Evolutionary conservation across 1,140 invertebrate genomes (phyloP), one percentile per base, ranked within the genome.

Genomic region (Trachymyrmex septentrionalis): DNA sequence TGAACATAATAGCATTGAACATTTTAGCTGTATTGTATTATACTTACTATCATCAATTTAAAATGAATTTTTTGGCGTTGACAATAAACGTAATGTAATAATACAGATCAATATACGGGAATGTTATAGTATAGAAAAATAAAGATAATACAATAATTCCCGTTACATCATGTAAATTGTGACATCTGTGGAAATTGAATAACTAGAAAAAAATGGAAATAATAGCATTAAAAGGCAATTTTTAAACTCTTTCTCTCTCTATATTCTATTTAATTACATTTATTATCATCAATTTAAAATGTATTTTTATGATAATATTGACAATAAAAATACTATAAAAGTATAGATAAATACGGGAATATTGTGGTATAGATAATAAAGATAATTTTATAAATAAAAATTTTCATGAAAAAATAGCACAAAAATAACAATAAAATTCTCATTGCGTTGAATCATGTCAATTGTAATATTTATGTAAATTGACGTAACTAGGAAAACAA

Each of bases 291-390:
- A 38, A 38, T 38, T 38, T 38, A 34, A 34, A 38, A 38, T 38
- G 9, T 3, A 44, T 44, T 76, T 82, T 82, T 75, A 87, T 44
- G 71, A 21, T 63, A 30, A 24, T 50, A 78, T 78, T 86, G 63
- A 69, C 55, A 71, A 85, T 55, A 77, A 85, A 78, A 4, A 78
- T 85, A 77, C 64, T 30, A 38, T 53, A 12, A 61, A 38, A 72
- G 19, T 61, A 76, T 66, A 21, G 21, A 48, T 69, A n/a, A 38
- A 71, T 24, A 21, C 10, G 2, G 27, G 30, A 34, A 50, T 59
- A 59, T 53, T 30, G 14, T 14, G 6, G 6, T 38, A 38, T 38
- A 24, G 63, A 3, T 55, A 16, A 6, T n/a, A 66, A 34, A 44
- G 0, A 16, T 14, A 53, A 66, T 24, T 53, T 67, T 38, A 24